Conservation (phyloP, 2,113 vertebrate species). For the Phainopepla nitens region DNA sequence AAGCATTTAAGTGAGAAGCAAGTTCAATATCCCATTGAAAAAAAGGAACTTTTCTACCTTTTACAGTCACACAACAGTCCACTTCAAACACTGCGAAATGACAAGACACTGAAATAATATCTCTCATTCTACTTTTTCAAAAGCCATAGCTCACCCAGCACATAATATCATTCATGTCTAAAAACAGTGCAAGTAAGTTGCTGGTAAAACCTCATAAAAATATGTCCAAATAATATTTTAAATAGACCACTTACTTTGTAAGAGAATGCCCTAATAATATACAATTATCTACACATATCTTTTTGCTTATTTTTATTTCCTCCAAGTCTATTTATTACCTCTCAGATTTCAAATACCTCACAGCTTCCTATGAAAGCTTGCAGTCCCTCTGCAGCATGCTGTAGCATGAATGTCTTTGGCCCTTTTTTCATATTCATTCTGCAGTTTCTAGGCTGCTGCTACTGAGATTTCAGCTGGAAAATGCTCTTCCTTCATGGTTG, state of each 20-base stretch:
- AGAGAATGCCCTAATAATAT: not conserved
- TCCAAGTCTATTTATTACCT: not conserved
- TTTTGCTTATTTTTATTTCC: not conserved
- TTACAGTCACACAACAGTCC: not conserved
- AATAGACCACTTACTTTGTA: not conserved
- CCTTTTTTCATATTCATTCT: not conserved
- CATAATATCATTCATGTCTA: not conserved
- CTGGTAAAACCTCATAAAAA: not conserved
- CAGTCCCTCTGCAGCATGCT: not conserved
- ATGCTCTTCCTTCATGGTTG: not conserved
- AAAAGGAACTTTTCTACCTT: not conserved
- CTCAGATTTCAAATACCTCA: not conserved
- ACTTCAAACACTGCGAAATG: not conserved
- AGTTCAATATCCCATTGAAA: not conserved
- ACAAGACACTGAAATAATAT: not conserved
- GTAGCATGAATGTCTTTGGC: not conserved
- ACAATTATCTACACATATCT: not conserved
- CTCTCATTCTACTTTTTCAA: not conserved
- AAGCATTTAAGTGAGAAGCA: not conserved
- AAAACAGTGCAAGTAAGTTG: not conserved
- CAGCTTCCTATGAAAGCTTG: not conserved
- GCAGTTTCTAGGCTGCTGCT: not conserved
- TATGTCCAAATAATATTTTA: not conserved
- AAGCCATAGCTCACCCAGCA: not conserved
- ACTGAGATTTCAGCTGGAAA: not conserved